These are phyloP conservation scores for Heterotis niloticus DNA, from an alignment of 2,113 vertebrate genomes.

Conservation along the genomic window DNA sequence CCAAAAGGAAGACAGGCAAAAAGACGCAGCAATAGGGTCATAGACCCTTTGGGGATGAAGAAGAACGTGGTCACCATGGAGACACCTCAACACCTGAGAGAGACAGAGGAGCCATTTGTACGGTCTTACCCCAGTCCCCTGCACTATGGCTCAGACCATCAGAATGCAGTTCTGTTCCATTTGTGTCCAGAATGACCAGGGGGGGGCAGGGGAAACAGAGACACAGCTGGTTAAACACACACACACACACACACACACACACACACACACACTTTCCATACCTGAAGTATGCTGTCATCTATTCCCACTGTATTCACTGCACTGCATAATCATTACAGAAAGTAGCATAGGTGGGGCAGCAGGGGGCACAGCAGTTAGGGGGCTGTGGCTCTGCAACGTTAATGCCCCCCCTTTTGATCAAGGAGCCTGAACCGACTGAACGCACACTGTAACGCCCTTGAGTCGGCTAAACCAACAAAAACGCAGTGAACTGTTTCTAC, in stretches of 20 bases:
- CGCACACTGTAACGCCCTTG: no score
- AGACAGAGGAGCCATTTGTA: constrained; percentile 53
- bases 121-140: constrained; percentile 64
- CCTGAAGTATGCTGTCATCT: no score
- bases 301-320: no score
- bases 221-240: constrained; percentile 43
- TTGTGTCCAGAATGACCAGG: constrained; percentile 38
- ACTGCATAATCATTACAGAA: no score
- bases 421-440: no score
- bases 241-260: constrained; percentile 18
- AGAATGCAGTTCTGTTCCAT: constrained; percentile 63
- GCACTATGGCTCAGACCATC: constrained; percentile 61
- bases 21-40: background rate
- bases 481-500: no score
- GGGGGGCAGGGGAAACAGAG: constrained; percentile 42
- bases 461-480: no score
- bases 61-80: background rate
- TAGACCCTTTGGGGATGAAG: background rate
- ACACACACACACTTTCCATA: constrained; percentile 19
- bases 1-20: background rate
- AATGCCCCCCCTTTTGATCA: no score
- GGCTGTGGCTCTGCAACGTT: no score
- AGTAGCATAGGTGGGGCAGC: background rate
- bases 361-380: background rate
- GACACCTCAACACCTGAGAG: constrained; percentile 27